Evolutionary conservation across 2,797 vertebrate species (phyloP), one percentile per base, ranked within the genome.

Genomic region (Catamblyrhynchus diadema): DNA sequence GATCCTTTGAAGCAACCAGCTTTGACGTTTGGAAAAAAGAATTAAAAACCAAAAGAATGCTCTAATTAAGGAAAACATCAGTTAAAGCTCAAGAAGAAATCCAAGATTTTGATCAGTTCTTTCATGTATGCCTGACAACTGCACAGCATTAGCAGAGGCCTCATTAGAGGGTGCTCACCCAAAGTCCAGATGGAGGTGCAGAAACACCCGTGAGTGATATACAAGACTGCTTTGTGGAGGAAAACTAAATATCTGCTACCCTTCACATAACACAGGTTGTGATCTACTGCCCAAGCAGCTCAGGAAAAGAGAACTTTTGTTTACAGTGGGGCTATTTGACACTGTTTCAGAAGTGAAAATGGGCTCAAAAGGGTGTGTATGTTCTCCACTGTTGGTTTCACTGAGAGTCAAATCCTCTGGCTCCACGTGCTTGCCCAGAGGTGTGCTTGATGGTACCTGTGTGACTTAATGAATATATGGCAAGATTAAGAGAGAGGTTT

Each of bases 1-100:
- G 54, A 88, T 89, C 88, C 84, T 97, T 95, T 96, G 94, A 97
- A 95, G 93, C 81, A 88, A 56, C 47, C 21, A 35, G 71, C 74
- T 95, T 87, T 96, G 90, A 93, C 50, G 10, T 78, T 89, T 87
- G 33, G 65, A 30, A 54, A 64, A 51, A 61, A 72, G 18, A 62
- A 44, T 1, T 59, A 4, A 69, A 64, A 93, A 95, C 7, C 28
- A 56, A 91, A 95, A 91, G 79, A 81, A 92, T 51, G 75, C 61
- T 89, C 71, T 88, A 86, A 95, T 93, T 95, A 94, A 71, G 75
- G 32, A 81, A 94, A 95, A 83, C 50, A 87, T 92, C 88, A 89
- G 48, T 87, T 92, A 89, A 91, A 88, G 47, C 78, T 86, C 75
- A 74, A 87, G 84, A 6, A 83, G 81, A 92, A 84, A 85, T 20